Conservation (phyloP, 2,113 vertebrate species). For the Podarcis muralis region DNA sequence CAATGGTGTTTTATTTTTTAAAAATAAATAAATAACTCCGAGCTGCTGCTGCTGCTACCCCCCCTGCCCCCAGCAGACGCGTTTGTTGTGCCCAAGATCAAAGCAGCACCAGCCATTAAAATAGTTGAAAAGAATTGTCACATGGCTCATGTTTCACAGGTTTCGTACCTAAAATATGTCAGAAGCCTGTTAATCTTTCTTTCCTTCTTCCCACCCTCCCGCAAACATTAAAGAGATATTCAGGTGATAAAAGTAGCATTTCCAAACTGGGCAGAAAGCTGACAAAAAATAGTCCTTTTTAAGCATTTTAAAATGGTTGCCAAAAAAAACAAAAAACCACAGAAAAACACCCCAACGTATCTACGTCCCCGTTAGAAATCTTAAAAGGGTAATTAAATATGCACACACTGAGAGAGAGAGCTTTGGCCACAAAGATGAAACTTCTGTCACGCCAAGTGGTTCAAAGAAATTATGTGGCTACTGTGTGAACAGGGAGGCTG, state of each 20-base stretch:
- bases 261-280: slow-evolving; percentile 14
- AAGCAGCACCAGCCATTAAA: background rate
- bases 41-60: background rate
- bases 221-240: slow-evolving; percentile 27
- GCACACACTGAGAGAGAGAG: background rate
- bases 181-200: background rate
- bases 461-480: background rate
- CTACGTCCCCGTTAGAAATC: background rate
- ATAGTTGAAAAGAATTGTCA: slow-evolving; percentile 6
- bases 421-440: slow-evolving; percentile 13
- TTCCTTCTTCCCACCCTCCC: background rate
- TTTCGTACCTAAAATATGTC: background rate
- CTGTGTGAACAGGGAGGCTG: background rate
- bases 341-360: background rate
- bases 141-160: fast-evolving
- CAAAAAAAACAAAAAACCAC: slow-evolving; percentile 30
- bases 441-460: slow-evolving; percentile 51
- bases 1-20: background rate
- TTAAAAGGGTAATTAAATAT: slow-evolving; percentile 55
- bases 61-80: background rate
- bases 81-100: slow-evolving; percentile 4
- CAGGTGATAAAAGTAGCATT: slow-evolving; percentile 36
- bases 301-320: slow-evolving; percentile 46
- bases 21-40: too few relatives aligned
- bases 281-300: background rate